phyloP scores from a whole-genome alignment of 2,797 vertebrate species.

The Botia kubotai region DNA sequence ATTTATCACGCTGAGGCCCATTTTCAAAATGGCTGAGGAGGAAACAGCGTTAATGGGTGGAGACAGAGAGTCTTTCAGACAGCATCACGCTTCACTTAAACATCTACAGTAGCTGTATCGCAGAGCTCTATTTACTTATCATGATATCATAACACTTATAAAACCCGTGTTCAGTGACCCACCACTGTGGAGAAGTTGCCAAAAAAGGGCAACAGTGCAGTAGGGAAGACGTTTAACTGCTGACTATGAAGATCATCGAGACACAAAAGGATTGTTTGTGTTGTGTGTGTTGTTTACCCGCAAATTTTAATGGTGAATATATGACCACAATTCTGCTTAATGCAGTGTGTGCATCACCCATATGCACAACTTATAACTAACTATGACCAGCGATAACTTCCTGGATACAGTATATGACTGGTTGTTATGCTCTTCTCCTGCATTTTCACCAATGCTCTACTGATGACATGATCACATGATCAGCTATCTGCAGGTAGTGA shows the following conservation, averaged over 20 bases:
- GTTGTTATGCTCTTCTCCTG: no score
- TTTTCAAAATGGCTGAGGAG: slow-evolving; percentile 54
- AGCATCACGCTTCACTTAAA: slow-evolving; percentile 22
- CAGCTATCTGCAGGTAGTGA: no score
- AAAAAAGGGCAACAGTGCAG: background rate
- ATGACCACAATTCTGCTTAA: no score
- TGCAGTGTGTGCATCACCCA: no score
- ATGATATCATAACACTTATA: slow-evolving; percentile 42
- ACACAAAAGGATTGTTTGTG: background rate
- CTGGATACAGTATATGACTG: no score
- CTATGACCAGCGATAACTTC: no score
- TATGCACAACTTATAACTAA: no score
- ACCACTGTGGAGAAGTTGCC: background rate
- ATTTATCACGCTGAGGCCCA: slow-evolving; percentile 34
- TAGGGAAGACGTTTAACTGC: background rate
- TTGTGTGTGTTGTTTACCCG: no score
- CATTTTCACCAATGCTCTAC: no score
- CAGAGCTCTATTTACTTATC: slow-evolving; percentile 19
- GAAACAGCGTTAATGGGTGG: slow-evolving; percentile 50
- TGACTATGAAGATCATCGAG: background rate
- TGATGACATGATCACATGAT: no score
- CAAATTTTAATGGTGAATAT: no score
- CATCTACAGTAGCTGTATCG: background rate
- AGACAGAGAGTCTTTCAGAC: slow-evolving; percentile 45
- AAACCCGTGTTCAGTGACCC: background rate